Evolutionary conservation across 2,888 invertebrate genomes (phyloP).

Genomic region (Tinea semifulvella): DNA sequence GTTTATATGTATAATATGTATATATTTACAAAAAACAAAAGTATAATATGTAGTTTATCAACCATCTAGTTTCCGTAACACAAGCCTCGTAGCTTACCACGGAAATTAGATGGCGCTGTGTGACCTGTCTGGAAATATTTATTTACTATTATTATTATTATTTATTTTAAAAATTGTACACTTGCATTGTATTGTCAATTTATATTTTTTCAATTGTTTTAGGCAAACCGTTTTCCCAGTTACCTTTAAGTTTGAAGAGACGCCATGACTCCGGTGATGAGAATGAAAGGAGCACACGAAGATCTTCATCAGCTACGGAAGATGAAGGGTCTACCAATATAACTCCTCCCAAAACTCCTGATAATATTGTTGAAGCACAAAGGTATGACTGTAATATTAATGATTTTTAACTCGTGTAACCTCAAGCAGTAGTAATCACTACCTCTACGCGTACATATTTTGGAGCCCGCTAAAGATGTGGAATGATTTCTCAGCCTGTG

Average conservation of each 20-base stretch:
- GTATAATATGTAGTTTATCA: too few relatives aligned
- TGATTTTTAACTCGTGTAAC: background rate
- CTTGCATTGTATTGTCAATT: too few relatives aligned
- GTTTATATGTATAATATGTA: too few relatives aligned
- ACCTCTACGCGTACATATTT: background rate
- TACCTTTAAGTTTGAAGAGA: conserved; percentile 50
- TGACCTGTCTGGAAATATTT: too few relatives aligned
- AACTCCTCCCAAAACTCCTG: conserved; percentile 61
- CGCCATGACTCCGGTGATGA: conserved; percentile 55
- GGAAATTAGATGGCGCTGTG: too few relatives aligned
- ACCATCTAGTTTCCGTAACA: too few relatives aligned
- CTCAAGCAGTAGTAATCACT: background rate
- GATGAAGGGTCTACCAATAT: conserved; percentile 59
- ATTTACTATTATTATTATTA: too few relatives aligned
- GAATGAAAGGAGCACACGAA: conserved; percentile 42
- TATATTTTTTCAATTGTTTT: conserved; percentile 14
- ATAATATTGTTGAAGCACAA: conserved; percentile 54
- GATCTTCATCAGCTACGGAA: conserved; percentile 59
- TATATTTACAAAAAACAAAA: too few relatives aligned
- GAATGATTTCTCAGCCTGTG: background rate
- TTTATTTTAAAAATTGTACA: too few relatives aligned
- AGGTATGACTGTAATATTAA: conserved; percentile 28
- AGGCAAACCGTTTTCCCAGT: conserved; percentile 57
- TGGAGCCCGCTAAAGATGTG: background rate
- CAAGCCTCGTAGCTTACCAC: too few relatives aligned